These are phyloP conservation scores for Pelochelys cantorii DNA, from an alignment of 2,797 vertebrate species.

Conservation along the genomic window DNA sequence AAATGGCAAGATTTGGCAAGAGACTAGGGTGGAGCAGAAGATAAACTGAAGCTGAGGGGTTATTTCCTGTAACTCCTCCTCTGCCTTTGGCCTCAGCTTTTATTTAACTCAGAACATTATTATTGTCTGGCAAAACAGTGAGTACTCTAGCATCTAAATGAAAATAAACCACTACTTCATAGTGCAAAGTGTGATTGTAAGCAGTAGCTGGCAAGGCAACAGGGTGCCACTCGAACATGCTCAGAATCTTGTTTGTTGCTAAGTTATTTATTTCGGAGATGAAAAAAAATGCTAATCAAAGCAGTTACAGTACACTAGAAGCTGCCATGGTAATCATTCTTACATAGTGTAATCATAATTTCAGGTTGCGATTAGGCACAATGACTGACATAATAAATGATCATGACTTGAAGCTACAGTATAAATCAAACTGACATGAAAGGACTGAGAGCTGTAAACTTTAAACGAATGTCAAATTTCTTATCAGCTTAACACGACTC, in stretches of 20 bases:
- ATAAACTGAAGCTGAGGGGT: constrained; percentile 66
- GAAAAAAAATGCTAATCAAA: constrained; percentile 42
- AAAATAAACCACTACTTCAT: constrained; percentile 50
- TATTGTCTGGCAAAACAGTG: constrained; percentile 46
- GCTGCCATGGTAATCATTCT: constrained; percentile 20
- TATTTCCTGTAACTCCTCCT: constrained; percentile 68
- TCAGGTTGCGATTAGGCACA: constrained; percentile 56
- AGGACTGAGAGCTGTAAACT: constrained; percentile 56
- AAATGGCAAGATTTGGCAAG: constrained; percentile 57
- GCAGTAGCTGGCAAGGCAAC: neutral
- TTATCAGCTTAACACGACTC: constrained; percentile 49
- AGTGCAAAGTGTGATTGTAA: neutral
- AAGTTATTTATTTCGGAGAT: constrained; percentile 50
- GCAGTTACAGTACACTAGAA: constrained; percentile 13
- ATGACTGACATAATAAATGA: constrained; percentile 47
- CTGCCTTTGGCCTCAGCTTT: constrained; percentile 62
- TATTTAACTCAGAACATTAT: constrained; percentile 68
- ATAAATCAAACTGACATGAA: constrained; percentile 61
- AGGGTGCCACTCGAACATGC: neutral
- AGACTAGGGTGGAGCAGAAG: constrained; percentile 64
- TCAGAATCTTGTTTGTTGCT: constrained; percentile 40
- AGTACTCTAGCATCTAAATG: constrained; percentile 38
- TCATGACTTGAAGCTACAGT: constrained; percentile 28
- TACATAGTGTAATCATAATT: constrained; percentile 65
- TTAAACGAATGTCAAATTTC: constrained; percentile 54